Conservation (phyloP, 1,140 invertebrate genomes). For the fruit fly (Drosophila melanogaster) region Release_6_plus_ISO1_MT NT_037436.4:19055001-19055500, state of each 20-base stretch:
- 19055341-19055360: not conserved
- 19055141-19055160: not conserved
- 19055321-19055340: not conserved
- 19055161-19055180: not conserved
- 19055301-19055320: too few species aligned
- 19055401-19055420: constrained; percentile 27
- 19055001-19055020: constrained; percentile 76
- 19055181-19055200: not conserved
- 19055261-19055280: too few species aligned
- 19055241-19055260: too few species aligned
- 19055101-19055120: constrained; percentile 80
- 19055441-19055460: constrained; percentile 82
- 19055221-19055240: too few species aligned
- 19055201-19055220: too few species aligned
- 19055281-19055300: too few species aligned
- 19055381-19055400: constrained; percentile 7
- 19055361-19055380: not conserved
- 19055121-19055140: constrained; percentile 59
- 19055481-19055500: constrained; percentile 73
- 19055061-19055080: too few species aligned
- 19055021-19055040: constrained; percentile 43
- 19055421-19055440: constrained; percentile 67
- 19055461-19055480: constrained; percentile 76
- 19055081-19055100: constrained; percentile 52
- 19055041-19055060: not conserved